These are phyloP conservation scores for Harpegnathos saltator DNA, from an alignment of 1,140 invertebrate genomes.

Conservation along the genomic window DNA sequence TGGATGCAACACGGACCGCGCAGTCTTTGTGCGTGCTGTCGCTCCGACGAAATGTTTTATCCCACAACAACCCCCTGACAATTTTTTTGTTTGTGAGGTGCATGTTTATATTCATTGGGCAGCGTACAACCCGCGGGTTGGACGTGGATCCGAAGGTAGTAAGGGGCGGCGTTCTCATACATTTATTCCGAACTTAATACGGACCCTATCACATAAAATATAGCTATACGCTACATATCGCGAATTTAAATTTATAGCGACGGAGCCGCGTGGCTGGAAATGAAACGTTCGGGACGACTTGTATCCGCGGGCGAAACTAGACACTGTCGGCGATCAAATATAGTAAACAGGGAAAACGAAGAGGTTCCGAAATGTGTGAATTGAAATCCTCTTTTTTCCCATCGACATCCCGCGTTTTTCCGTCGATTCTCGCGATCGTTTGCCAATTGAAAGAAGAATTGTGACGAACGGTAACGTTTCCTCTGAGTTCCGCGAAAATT, in stretches of 20 bases:
- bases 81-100: conserved; percentile 26
- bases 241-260: neutral
- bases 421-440: too few relatives aligned
- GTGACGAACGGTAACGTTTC: too few relatives aligned
- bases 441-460: too few relatives aligned
- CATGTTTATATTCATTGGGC: conserved; percentile 14
- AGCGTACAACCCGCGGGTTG: neutral
- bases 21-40: neutral
- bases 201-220: neutral
- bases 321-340: too few relatives aligned
- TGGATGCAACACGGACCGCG: neutral
- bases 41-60: conserved; percentile 10
- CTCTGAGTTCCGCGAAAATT: too few relatives aligned
- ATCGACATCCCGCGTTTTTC: too few relatives aligned
- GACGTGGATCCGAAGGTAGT: neutral
- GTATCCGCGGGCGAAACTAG: too few relatives aligned
- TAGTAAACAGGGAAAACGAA: too few relatives aligned
- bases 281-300: neutral
- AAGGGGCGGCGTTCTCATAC: conserved; percentile 1
- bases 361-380: too few relatives aligned
- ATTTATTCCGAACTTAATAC: conserved; percentile 50
- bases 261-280: neutral
- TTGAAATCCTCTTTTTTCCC: too few relatives aligned
- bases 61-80: conserved; percentile 23
- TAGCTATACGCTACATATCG: neutral